Base-by-base conservation (phyloP, 2,888 invertebrate species). In the Eupithecia insigniata region DNA sequence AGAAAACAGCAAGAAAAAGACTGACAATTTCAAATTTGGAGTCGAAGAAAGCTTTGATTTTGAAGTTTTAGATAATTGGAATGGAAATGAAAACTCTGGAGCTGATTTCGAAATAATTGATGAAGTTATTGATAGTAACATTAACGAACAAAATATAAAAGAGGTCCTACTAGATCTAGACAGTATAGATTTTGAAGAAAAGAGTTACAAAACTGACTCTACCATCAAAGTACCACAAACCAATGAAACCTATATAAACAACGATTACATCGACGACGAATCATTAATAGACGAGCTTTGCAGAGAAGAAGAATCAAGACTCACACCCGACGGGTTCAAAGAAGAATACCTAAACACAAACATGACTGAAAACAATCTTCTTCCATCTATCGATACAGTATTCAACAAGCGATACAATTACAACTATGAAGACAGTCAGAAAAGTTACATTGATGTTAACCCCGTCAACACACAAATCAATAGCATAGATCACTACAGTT, bases 231-330 rank as follows among this genome's bases (percentile, higher is more conserved):
- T 81, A 30, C 82, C 81, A 34, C 82, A 83, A 73, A 81, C 77
- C 4, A 87, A 85, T 36, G 76, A 81, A 32, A 32, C 69, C n/a
- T 88, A 85, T 74, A 86, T 46, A 12, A 71, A 80, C n/a, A 91
- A 87, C 70, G 93, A 93, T 66, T 93, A 93, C 60, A 93, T 94
- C 62, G 94, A 94, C 71, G 94, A 94, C 60, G 94, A 94, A 83
- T 93, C 92, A 18, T 80, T 94, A 16, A 92, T 94, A 60, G 94
- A 94, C 71, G 93, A 93, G 78, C 86, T 94, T 22, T 94, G 94
- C 66, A 89, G 93, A 83, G 94, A 94, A 84, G 94, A 94, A 28
- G 93, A 93, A 82, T 85, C 90, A 7, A 88, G 88, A 70, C 76
- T 91, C 30, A 87, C 90, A 3, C 91, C 92, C 43, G 92, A 92